Evolutionary conservation across 2,888 invertebrate species (phyloP), one percentile per base, ranked within the genome.

Genomic region (Autographa pulchrina): DNA sequence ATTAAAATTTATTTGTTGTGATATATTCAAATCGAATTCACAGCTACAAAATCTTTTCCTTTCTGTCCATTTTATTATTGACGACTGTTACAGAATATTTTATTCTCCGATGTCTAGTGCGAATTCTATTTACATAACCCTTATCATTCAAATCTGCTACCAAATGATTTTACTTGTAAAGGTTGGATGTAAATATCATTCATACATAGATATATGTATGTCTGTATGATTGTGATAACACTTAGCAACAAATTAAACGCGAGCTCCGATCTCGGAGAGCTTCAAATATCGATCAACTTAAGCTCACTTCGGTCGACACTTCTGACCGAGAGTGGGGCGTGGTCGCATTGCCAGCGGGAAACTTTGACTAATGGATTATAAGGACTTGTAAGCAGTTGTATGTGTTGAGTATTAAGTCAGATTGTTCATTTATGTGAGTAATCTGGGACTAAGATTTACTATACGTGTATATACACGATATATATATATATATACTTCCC

Each of bases 231-330:
- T 68, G 65, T 38, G 67, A 54, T 31, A 62, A 68, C 72, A 75
- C 43, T 75, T 66, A 59, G 61, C 58, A 75, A 80, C 70, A 67
- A 81, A 81, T 81, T 82, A 77, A 72, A 77, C 25, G 56, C 35
- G 70, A 63, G 54, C 60, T 68, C 68, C 68, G 54, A 78, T 75
- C 80, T 72, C 54, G 20, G 63, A 63, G 54, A 25, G 41, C 65
- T 67, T 52, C 16, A 70, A 72, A 73, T 75, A 70, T 68, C 70
- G 72, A 62, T 62, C 32, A 74, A 72, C 64, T 75, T 62, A 41
- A 72, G 41, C 68, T 75, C 61, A 70, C 73, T 73, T 68, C 65
- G 75, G 75, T 71, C 82, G 77, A 69, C 70, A 80, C 54, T 75
- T 71, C 32, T 52, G 72, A n/a, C 65, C 64, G 62, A 72, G 58